phyloP scores from a whole-genome alignment of 2,797 vertebrate genomes.

The Antennarius maculatus region DNA sequence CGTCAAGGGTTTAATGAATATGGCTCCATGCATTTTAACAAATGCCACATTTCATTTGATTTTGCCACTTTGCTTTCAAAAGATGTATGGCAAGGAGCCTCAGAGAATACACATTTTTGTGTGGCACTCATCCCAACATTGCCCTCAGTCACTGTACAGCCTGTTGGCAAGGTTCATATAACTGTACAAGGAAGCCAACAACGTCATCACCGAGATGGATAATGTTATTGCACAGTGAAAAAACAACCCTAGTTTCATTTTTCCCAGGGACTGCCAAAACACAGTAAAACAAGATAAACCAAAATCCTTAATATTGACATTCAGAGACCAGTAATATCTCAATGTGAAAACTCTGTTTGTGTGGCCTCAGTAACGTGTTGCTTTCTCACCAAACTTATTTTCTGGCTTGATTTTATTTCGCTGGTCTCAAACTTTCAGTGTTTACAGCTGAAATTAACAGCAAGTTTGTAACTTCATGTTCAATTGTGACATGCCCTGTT shows the following conservation, averaged over 20 bases:
- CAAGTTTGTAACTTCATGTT: constrained; percentile 32
- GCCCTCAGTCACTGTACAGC: constrained; percentile 43
- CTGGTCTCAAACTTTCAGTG: constrained; percentile 26
- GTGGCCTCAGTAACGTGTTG: background rate
- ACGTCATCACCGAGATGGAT: constrained; percentile 65
- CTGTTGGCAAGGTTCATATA: constrained; percentile 40
- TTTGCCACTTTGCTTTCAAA: constrained; percentile 59
- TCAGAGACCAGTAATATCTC: constrained; percentile 28
- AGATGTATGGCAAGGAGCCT: constrained; percentile 55
- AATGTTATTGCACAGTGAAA: constrained; percentile 50
- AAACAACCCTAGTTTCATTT: constrained; percentile 26
- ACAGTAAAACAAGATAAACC: background rate
- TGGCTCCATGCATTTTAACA: constrained; percentile 71
- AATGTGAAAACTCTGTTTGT: constrained; percentile 9
- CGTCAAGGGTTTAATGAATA: constrained; percentile 82
- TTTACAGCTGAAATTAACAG: constrained; percentile 45
- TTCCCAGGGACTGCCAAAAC: constrained; percentile 9
- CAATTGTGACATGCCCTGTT: constrained; percentile 62
- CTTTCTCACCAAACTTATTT: background rate
- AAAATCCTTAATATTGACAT: constrained; percentile 17
- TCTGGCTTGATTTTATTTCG: constrained; percentile 18
- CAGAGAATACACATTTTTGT: constrained; percentile 59
- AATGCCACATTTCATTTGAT: constrained; percentile 75
- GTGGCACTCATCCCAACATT: constrained; percentile 54
- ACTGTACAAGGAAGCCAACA: constrained; percentile 42